Evolutionary conservation across 2,888 invertebrate genomes (phyloP).

Genomic region (Xanthorhoe designata): DNA sequence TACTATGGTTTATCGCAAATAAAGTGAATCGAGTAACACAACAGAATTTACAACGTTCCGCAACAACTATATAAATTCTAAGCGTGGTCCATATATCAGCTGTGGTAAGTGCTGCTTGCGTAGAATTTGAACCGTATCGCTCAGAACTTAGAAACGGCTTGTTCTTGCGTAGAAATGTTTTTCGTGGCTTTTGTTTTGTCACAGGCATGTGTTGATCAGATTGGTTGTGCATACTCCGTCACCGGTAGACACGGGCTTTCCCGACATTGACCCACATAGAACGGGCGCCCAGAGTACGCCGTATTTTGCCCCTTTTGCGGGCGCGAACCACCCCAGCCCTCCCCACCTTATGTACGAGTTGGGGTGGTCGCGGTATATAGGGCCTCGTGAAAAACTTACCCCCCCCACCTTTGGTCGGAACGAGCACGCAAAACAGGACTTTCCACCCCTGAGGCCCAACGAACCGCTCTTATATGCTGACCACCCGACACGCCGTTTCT

Average conservation of each 20-base stretch:
- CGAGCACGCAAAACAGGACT: conserved; percentile 85
- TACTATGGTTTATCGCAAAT: not conserved
- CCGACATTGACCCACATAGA: conserved; percentile 87
- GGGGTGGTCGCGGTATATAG: conserved; percentile 86
- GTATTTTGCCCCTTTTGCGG: conserved; percentile 86
- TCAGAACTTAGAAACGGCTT: conserved; percentile 54
- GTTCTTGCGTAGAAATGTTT: conserved; percentile 51
- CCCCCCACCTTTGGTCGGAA: conserved; percentile 74
- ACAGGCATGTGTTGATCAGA: conserved; percentile 82
- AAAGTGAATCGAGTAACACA: conserved; percentile 7
- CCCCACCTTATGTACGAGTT: conserved; percentile 84
- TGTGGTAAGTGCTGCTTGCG: conserved; percentile 22
- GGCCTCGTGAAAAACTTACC: conserved; percentile 86
- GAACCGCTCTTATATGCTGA: conserved; percentile 73
- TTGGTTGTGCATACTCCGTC: conserved; percentile 86
- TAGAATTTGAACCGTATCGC: conserved; percentile 60
- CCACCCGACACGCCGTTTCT: conserved; percentile 53
- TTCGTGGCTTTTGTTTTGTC: conserved; percentile 75
- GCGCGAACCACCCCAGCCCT: conserved; percentile 83
- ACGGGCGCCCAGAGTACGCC: conserved; percentile 85
- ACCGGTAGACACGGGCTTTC: conserved; percentile 86
- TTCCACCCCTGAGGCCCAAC: conserved; percentile 77
- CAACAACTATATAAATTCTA: conserved; percentile 13
- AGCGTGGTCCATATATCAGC: conserved; percentile 18
- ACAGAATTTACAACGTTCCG: not conserved